Base-by-base conservation (phyloP, 2,113 vertebrate genomes). In the Donacobius atricapilla region DNA sequence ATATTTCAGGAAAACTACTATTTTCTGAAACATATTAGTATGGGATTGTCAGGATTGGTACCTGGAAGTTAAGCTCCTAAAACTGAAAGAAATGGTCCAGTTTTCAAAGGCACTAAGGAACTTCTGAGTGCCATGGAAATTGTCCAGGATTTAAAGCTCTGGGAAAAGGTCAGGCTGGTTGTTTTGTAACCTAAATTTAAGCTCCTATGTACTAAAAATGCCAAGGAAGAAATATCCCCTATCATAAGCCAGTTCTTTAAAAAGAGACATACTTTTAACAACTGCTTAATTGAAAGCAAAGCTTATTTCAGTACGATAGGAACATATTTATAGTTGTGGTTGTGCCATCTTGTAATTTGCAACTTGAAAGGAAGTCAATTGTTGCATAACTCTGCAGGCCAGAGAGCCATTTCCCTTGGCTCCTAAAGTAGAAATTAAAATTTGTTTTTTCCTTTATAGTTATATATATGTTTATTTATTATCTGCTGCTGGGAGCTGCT, bases 101-200 rank as follows among this genome's bases (percentile, higher is more conserved):
- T 72, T 91, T 94, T 87, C 65, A 91, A 87, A 93, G 68, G 48
- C 45, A 68, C 58, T 33, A 66, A 91, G 54, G 19, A 88, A 39
- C 18, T 35, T 87, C 53, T 63, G 85, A 51, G 53, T 73, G 33
- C 75, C 50, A 9, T 83, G 71, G 80, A 94, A 94, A 72, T 82
- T 70, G 66, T 86, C 63, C 57, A 54, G 81, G 20, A 66, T 68
- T 94, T 93, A 82, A 85, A 84, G 45, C 42, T 79, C 84, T 95
- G 81, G 78, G 42, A 84, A 90, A 85, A 90, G 64, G 48, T 92
- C 71, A 94, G 90, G 4, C 37, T 81, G 53, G 40, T 86, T 78
- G 69, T 48, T 96, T 94, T 53, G 44, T 56, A 82, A 75, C 80
- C 72, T 89, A 87, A 89, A 83, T 86, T 95, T 92, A 90, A 97